phyloP scores from a whole-genome alignment of 2,113 vertebrate genomes.

The Lanius ludovicianus region DNA sequence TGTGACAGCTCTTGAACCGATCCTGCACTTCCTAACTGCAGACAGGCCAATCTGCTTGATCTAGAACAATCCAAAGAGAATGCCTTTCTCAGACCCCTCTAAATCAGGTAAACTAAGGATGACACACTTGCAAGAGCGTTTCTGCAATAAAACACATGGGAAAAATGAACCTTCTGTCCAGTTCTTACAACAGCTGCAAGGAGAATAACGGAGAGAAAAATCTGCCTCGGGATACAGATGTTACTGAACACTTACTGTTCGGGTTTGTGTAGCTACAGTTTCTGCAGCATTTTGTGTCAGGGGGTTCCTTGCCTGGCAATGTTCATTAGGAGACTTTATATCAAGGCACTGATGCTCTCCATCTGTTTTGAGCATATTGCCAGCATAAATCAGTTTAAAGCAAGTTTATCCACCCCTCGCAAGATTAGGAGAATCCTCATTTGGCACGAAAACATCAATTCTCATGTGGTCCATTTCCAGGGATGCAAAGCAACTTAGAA shows the following conservation, averaged over 20 bases:
- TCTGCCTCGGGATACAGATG: neutral
- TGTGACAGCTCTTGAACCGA: neutral
- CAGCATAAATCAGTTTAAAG: slow-evolving; percentile 8
- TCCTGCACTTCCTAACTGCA: neutral
- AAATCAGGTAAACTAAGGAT: neutral
- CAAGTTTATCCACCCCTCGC: neutral
- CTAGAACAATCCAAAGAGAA: neutral
- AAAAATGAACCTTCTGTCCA: neutral
- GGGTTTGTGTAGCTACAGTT: neutral
- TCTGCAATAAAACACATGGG: neutral
- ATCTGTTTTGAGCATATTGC: slow-evolving; percentile 48
- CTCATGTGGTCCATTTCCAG: neutral
- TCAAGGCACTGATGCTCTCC: slow-evolving; percentile 7
- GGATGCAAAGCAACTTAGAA: neutral
- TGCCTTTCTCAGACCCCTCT: neutral
- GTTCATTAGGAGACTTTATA: neutral
- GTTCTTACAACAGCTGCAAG: neutral
- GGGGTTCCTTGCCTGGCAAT: neutral
- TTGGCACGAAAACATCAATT: neutral
- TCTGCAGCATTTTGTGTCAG: neutral
- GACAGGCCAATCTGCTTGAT: neutral
- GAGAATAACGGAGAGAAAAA: neutral
- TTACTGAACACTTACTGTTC: neutral
- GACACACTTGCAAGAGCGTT: neutral
- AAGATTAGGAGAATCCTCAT: neutral